These are phyloP conservation scores for Ivindomyrus marchei DNA, from an alignment of 2,113 vertebrate species.

Conservation along the genomic window DNA sequence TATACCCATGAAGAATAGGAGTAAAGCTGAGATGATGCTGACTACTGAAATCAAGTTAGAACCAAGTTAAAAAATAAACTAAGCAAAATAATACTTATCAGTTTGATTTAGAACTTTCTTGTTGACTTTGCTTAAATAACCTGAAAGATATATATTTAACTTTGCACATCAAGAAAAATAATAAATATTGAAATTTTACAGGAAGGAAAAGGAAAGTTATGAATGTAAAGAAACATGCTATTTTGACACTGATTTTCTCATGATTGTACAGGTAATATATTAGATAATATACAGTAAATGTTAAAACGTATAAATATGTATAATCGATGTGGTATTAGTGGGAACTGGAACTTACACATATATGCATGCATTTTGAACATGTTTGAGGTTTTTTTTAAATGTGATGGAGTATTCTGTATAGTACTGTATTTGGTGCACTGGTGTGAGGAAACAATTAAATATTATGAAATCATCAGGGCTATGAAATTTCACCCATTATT, in stretches of 20 bases:
- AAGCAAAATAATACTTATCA: not conserved
- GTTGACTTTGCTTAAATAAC: not conserved
- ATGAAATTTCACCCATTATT: not conserved
- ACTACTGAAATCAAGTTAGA: not conserved
- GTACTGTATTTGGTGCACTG: not conserved
- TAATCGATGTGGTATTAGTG: not conserved
- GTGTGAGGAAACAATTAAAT: not conserved
- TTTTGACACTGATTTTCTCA: not conserved
- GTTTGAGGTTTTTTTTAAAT: not conserved
- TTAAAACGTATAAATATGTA: not conserved
- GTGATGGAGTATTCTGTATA: not conserved
- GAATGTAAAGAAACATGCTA: not conserved
- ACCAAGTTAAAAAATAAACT: not conserved
- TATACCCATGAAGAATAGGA: conserved; percentile 48
- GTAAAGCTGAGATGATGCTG: not conserved
- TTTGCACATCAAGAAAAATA: not conserved
- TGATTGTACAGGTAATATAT: not conserved
- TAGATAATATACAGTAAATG: not conserved
- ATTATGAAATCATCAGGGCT: not conserved
- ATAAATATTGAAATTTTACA: not conserved
- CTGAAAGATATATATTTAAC: not conserved
- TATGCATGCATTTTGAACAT: not conserved
- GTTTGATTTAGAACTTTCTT: not conserved
- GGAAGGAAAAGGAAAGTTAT: not conserved
- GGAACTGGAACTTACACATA: not conserved